Evolutionary conservation across 2,888 invertebrate species (phyloP), one percentile per base, ranked within the genome.

Genomic region (Luperina testacea): DNA sequence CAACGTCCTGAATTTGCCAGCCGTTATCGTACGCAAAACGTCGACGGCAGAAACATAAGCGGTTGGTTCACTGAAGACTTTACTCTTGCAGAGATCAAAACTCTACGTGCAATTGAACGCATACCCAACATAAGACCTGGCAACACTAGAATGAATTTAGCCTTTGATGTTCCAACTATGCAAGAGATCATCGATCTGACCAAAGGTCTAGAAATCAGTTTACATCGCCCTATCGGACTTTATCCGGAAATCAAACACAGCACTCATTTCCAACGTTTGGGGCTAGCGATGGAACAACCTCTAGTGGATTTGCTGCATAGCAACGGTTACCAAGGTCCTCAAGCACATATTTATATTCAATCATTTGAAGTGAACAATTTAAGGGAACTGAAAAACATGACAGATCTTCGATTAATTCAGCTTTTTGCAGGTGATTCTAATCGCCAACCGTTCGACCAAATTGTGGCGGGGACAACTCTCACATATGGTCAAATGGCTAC

Each of bases 61-160:
- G 96, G 95, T 15, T 97, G 96, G 96, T 97, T 96, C 82, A 94
- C 94, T 4, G 96, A 96, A 93, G 96, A 97, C 82, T 97, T 96
- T 78, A 96, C 96, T 24, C 91, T 97, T 4, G 94, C 90, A 7
- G 96, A 97, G 90, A 90, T 97, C 8, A 97, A 97, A 90, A 93
- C 93, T 0, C 87, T 97, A 57, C 93, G 94, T 53, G 92, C 95
- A 4, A 92, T 94, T 51, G 96, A 97, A 91, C 94, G 96, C 20
- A 95, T 97, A 42, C 95, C 96, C 1, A 82, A 77, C 3, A 91
- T 92, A 15, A 91, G 96, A 79, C 95, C 96, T 2, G 96, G 96
- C 6, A 97, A 96, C 77, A 91, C 94, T 15, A 92, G 96, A 79
- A 94, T 96, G 94, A 92, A 96, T 69, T 90, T 87, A 0, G 89